phyloP scores from a whole-genome alignment of 1,140 invertebrate species.

The Drosophila ohnishii region DNA sequence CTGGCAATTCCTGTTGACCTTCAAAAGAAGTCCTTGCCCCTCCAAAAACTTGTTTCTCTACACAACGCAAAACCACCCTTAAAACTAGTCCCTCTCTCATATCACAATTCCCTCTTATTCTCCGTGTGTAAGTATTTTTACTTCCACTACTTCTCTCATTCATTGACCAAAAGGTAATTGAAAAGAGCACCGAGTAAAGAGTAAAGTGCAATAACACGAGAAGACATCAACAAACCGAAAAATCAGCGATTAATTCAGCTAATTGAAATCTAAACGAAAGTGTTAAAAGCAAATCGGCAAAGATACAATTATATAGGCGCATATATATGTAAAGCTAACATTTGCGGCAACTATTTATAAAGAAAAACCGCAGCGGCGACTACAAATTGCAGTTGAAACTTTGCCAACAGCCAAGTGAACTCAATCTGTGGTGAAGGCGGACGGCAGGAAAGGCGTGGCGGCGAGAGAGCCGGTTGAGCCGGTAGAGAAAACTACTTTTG shows the following conservation, averaged over 20 bases:
- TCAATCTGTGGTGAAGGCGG: constrained; percentile 3
- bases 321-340: constrained; percentile 29
- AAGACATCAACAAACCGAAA: constrained; percentile 57
- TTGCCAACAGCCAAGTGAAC: constrained; percentile 58
- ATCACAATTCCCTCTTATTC: background rate
- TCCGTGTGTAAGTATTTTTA: background rate
- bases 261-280: constrained; percentile 54
- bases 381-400: constrained; percentile 67
- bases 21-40: constrained; percentile 27
- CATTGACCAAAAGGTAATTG: constrained; percentile 6
- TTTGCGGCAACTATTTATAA: constrained; percentile 69
- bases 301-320: constrained; percentile 10
- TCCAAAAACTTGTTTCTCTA: constrained; percentile 35
- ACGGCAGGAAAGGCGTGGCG: background rate
- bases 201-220: background rate
- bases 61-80: constrained; percentile 25
- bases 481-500: constrained; percentile 38
- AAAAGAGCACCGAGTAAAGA: background rate
- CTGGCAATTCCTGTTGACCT: constrained; percentile 25
- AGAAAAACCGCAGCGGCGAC: constrained; percentile 32
- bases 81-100: constrained; percentile 2
- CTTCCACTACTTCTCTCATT: background rate
- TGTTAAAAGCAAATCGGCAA: constrained; percentile 18
- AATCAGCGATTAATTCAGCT: constrained; percentile 48
- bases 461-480: constrained; percentile 46